phyloP scores from a whole-genome alignment of 2,888 invertebrate genomes.

The Andrena dorsata region DNA sequence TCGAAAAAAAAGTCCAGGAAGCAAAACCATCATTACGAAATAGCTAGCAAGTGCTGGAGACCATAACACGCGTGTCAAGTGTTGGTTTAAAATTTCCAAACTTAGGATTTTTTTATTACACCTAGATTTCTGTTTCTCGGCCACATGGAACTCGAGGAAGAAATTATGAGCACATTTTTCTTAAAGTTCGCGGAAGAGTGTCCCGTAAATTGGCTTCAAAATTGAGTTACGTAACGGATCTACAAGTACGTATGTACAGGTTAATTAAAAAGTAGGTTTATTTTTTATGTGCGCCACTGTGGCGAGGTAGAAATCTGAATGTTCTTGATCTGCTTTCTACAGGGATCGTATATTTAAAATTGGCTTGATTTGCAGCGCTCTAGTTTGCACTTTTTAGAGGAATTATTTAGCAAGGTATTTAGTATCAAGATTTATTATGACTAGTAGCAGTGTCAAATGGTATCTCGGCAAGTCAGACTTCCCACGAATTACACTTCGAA shows the following conservation, averaged over 20 bases:
- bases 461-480: too few relatives aligned
- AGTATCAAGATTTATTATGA: not conserved
- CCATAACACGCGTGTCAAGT: not conserved
- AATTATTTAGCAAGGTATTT: not conserved
- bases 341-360: too few relatives aligned
- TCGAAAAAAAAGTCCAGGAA: not conserved
- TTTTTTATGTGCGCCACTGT: not conserved
- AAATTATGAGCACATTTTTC: not conserved
- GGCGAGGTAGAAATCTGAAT: not conserved
- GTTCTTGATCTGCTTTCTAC: not conserved
- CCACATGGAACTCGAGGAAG: not conserved
- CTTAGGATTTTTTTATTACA: not conserved
- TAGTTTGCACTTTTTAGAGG: not conserved
- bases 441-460: too few relatives aligned
- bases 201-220: slow-evolving; percentile 2
- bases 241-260: not conserved
- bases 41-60: not conserved
- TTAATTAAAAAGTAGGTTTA: not conserved
- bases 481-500: too few relatives aligned
- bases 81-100: not conserved
- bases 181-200: not conserved
- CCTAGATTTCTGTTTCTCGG: not conserved
- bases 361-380: not conserved
- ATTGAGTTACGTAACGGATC: slow-evolving; percentile 3
- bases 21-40: not conserved